Conservation (phyloP, 2,113 vertebrate genomes). For the Zapornia atra region DNA sequence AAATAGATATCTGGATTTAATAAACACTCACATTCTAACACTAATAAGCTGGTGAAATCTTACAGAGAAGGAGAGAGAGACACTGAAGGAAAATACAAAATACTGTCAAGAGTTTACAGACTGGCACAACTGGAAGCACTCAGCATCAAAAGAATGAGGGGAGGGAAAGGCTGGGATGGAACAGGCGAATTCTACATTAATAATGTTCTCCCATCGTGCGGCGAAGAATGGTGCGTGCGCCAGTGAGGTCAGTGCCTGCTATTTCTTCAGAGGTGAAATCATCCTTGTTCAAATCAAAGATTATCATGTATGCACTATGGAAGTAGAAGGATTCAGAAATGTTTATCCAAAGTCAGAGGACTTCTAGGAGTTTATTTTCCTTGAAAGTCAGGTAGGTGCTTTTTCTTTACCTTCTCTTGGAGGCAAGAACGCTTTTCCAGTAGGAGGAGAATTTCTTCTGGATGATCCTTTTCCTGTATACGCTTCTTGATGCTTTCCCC, state of each 20-base stretch:
- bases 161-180: background rate
- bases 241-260: background rate
- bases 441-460: background rate
- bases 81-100: slow-evolving; percentile 40
- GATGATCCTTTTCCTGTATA: background rate
- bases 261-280: background rate
- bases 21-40: slow-evolving; percentile 63
- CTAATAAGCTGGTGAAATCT: slow-evolving; percentile 63
- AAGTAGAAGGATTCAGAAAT: background rate
- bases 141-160: slow-evolving; percentile 40
- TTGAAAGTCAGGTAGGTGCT: background rate
- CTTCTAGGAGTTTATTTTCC: background rate
- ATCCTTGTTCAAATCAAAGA: background rate
- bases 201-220: background rate
- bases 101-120: slow-evolving; percentile 3
- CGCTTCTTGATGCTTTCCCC: background rate
- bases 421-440: background rate
- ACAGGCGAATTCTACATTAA: background rate
- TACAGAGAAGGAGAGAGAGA: slow-evolving; percentile 22
- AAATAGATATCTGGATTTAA: slow-evolving; percentile 73
- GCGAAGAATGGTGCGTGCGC: background rate
- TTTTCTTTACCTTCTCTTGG: background rate
- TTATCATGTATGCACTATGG: background rate
- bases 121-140: slow-evolving; percentile 65
- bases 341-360: background rate